These are phyloP conservation scores for Manis javanica DNA, from an alignment of 2,797 vertebrate genomes.

Conservation along the genomic window DNA sequence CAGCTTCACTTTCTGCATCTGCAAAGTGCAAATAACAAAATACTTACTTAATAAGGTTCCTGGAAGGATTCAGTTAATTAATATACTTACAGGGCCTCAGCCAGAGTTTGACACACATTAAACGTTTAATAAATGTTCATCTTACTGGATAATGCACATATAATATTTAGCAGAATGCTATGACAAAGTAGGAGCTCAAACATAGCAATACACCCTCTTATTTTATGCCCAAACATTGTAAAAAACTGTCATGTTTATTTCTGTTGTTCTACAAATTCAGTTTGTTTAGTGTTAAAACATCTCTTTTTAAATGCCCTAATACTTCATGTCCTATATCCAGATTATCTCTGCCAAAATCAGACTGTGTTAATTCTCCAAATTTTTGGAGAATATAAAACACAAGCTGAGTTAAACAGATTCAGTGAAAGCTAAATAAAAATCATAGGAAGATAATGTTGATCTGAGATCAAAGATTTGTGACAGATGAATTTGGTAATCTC, in stretches of 20 bases:
- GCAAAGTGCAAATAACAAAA: slow-evolving; percentile 26
- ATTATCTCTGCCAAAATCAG: not conserved
- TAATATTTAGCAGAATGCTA: not conserved
- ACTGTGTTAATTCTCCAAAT: not conserved
- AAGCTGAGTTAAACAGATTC: not conserved
- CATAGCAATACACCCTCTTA: not conserved
- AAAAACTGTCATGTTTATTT: slow-evolving; percentile 11
- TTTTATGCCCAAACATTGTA: not conserved
- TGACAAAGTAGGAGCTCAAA: not conserved
- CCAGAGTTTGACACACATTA: not conserved
- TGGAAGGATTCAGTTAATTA: not conserved
- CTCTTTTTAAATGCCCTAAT: not conserved
- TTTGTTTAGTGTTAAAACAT: not conserved
- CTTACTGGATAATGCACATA: not conserved
- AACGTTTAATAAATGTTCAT: not conserved
- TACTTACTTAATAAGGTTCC: not conserved
- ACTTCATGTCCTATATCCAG: not conserved
- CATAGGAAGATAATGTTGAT: not conserved
- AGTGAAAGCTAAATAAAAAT: slow-evolving; percentile 32
- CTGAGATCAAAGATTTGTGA: not conserved
- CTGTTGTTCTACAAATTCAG: slow-evolving; percentile 9
- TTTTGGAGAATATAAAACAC: slow-evolving; percentile 39
- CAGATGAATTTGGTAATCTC: slow-evolving; percentile 31
- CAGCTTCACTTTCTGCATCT: slow-evolving; percentile 27
- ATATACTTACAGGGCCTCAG: not conserved